Evolutionary conservation across 2,113 vertebrate genomes (phyloP), one percentile per base, ranked within the genome.

Genomic region (Phocoena phocoena): DNA sequence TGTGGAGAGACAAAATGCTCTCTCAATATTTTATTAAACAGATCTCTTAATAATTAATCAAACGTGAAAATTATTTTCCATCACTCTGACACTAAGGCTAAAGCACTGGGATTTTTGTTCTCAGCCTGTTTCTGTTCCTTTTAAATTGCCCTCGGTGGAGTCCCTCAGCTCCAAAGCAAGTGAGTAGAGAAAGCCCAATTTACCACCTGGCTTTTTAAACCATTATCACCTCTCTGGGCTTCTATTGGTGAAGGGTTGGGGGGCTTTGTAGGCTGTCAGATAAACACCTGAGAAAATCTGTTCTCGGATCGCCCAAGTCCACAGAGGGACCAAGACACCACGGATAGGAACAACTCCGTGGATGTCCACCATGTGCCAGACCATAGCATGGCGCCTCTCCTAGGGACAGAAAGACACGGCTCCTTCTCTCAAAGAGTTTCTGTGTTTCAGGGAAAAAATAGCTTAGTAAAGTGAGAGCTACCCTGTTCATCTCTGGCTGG

Each of bases 21-120:
- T 97, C 97, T 97, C 81, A 96, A 84, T 96, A 98, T 98, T 97
- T 97, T 98, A 96, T 97, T 98, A 97, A 98, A 97, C 82, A 97
- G 97, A 73, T 93, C 88, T 94, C 94, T 98, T 98, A 98, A 98
- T 98, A 98, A 98, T 98, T 98, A 98, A 98, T 98, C 93, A 97
- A 97, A 97, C 79, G 92, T 90, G 97, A 96, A 98, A 97, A 97
- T 97, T 98, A 97, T 97, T 97, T 96, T 88, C 97, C 97, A 98
- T 98, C 23, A 97, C 73, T 97, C 70, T 91, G 97, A 95, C 84
- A 97, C 74, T 74, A 96, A 95, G 88, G 87, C 96, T 90, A 95
- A 97, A 87, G 50, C 62, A 18, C 44, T 87, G 71, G 0, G 20
- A 28, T 28, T 94, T 93, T 95, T 95, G 88, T 84, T 41, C 53